Evolutionary conservation across 2,888 invertebrate genomes (phyloP).

Genomic region (Xylota segnis): DNA sequence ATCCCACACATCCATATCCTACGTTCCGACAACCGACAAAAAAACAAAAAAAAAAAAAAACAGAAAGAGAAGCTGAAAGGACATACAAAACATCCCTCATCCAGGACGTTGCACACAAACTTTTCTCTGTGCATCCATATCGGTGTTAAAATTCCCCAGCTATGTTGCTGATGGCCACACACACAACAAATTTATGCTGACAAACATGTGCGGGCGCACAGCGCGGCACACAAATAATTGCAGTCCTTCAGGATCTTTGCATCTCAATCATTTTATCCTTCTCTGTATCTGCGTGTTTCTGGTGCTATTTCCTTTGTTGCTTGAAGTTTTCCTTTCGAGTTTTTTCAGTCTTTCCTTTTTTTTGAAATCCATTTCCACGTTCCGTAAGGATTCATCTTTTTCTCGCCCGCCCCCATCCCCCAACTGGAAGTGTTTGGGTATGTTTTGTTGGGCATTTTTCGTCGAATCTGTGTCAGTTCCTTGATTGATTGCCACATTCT

Average conservation of each 20-base stretch:
- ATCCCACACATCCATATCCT: slow-evolving; percentile 59
- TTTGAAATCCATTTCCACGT: slow-evolving; percentile 18
- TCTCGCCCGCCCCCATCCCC: slow-evolving; percentile 6
- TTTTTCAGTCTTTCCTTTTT: slow-evolving; percentile 21
- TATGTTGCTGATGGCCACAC: slow-evolving; percentile 41
- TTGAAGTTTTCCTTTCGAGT: slow-evolving; percentile 32
- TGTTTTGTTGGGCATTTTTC: slow-evolving; percentile 57
- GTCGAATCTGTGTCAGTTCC: slow-evolving; percentile 63
- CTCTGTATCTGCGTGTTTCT: slow-evolving; percentile 41
- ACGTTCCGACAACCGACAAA: neutral
- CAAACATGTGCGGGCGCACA: slow-evolving; percentile 48
- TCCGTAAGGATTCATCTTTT: slow-evolving; percentile 50
- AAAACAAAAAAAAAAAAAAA: slow-evolving; percentile 1
- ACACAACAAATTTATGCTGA: slow-evolving; percentile 68
- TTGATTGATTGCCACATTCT: slow-evolving; percentile 68
- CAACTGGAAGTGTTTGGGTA: slow-evolving; percentile 54
- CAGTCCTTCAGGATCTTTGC: slow-evolving; percentile 57
- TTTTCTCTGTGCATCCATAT: slow-evolving; percentile 18
- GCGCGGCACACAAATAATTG: slow-evolving; percentile 50
- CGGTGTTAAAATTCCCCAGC: slow-evolving; percentile 42
- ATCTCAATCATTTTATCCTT: slow-evolving; percentile 64
- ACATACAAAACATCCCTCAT: slow-evolving; percentile 25
- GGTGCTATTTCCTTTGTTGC: slow-evolving; percentile 56
- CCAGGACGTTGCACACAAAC: slow-evolving; percentile 24
- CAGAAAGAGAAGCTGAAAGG: slow-evolving; percentile 3